Evolutionary conservation across 92 coral and sea anemone genomes (phyloP).

Genomic region (Bergia puertoricense): DNA sequence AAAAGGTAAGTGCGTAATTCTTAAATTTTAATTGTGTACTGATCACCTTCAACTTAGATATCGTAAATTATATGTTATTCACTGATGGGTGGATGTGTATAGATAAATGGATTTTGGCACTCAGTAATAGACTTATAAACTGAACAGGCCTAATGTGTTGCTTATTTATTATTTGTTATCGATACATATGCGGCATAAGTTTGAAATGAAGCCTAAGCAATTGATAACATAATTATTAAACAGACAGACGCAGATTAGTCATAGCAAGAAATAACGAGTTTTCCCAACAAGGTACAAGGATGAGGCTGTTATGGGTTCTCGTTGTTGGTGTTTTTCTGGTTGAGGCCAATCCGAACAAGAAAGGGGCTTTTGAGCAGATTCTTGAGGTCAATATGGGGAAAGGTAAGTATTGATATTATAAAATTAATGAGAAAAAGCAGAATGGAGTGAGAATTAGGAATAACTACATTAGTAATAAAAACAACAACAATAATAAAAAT

Average conservation of each 20-base stretch:
- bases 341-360: conserved; percentile 14
- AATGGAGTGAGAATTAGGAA: too few species aligned
- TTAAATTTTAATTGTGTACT: too few species aligned
- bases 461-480: background rate
- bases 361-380: conserved; percentile 70
- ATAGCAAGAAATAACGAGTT: background rate
- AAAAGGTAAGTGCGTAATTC: background rate
- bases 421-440: background rate
- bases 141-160: too few species aligned
- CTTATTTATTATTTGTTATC: too few species aligned
- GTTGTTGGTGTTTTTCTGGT: conserved; percentile 31
- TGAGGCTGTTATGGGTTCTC: conserved; percentile 6
- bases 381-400: conserved; percentile 57
- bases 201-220: background rate
- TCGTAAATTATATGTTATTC: too few species aligned
- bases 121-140: too few species aligned
- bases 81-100: too few species aligned
- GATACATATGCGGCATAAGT: background rate
- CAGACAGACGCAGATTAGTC: background rate
- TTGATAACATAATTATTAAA: background rate
- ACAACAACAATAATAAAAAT: background rate
- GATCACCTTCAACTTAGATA: too few species aligned
- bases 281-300: background rate
- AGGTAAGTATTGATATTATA: conserved; percentile 27
- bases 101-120: too few species aligned